Evolutionary conservation across 1,140 invertebrate genomes (phyloP).

Genomic region (Latrodectus geometricus): DNA sequence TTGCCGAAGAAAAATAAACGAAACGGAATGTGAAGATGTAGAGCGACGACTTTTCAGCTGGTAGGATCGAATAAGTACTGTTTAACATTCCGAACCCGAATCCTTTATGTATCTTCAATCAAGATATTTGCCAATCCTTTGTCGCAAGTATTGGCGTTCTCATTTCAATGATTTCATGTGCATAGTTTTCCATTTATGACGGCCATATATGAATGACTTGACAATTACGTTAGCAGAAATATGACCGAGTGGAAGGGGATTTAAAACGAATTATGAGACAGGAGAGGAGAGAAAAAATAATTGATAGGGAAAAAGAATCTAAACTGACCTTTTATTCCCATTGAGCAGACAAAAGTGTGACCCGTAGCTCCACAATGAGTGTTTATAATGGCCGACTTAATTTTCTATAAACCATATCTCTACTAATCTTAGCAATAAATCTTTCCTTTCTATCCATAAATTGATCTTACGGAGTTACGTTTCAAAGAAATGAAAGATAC

Average conservation of each 20-base stretch:
- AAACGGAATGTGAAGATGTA: background rate
- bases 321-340: conserved; percentile 46
- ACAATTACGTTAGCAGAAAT: conserved; percentile 57
- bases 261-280: conserved; percentile 60
- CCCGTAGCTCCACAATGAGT: conserved; percentile 42
- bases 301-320: conserved; percentile 39
- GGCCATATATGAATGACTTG: conserved; percentile 57
- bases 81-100: conserved; percentile 22
- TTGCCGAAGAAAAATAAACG: background rate
- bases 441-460: background rate
- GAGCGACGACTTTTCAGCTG: background rate
- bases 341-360: conserved; percentile 46
- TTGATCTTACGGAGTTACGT: background rate
- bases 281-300: conserved; percentile 53
- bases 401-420: background rate
- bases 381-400: conserved; percentile 44
- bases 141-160: conserved; percentile 32
- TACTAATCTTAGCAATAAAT: background rate
- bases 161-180: conserved; percentile 12
- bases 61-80: background rate
- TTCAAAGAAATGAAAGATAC: background rate
- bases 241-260: conserved; percentile 36
- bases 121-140: conserved; percentile 39
- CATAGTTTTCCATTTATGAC: conserved; percentile 35
- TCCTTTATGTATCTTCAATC: conserved; percentile 54